A percentile compares a stretch with the other conserved stretches of the same genome.
These are phyloP conservation scores for Stratiomys singularior DNA, from an alignment of 2,888 invertebrate genomes.

Conservation along the genomic window DNA sequence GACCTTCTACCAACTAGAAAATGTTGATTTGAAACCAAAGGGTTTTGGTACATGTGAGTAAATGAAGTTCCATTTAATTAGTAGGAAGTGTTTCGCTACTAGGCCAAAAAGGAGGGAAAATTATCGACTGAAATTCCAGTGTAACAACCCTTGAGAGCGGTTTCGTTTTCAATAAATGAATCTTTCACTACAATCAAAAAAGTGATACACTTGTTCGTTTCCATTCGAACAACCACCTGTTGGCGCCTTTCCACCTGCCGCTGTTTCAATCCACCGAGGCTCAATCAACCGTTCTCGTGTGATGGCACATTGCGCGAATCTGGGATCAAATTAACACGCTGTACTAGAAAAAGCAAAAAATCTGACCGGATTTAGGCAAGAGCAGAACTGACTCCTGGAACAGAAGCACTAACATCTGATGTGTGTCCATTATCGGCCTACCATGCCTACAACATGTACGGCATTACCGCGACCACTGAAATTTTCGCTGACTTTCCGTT, in stretches of 20 bases:
- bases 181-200: no score
- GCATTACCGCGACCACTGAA: slow-evolving; percentile 16
- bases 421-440: not conserved
- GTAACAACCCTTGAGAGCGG: no score
- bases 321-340: slow-evolving; percentile 30
- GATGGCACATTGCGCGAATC: slow-evolving; percentile 20
- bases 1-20: no score
- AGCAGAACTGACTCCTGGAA: not conserved
- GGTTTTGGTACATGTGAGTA: not conserved
- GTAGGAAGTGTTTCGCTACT: not conserved
- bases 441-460: not conserved
- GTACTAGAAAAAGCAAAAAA: slow-evolving; percentile 5
- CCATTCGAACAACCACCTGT: slow-evolving; percentile 6
- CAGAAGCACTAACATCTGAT: slow-evolving; percentile 30
- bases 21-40: no score
- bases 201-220: not conserved
- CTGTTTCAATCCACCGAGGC: not conserved
- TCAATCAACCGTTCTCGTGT: not conserved
- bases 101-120: no score
- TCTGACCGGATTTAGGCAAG: slow-evolving; percentile 16
- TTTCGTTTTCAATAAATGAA: no score
- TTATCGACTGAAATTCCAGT: no score
- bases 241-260: not conserved
- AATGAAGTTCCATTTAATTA: not conserved
- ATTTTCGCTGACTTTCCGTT: slow-evolving; percentile 23